These are phyloP conservation scores for Podiceps cristatus DNA, from an alignment of 2,113 vertebrate genomes.

Conservation along the genomic window DNA sequence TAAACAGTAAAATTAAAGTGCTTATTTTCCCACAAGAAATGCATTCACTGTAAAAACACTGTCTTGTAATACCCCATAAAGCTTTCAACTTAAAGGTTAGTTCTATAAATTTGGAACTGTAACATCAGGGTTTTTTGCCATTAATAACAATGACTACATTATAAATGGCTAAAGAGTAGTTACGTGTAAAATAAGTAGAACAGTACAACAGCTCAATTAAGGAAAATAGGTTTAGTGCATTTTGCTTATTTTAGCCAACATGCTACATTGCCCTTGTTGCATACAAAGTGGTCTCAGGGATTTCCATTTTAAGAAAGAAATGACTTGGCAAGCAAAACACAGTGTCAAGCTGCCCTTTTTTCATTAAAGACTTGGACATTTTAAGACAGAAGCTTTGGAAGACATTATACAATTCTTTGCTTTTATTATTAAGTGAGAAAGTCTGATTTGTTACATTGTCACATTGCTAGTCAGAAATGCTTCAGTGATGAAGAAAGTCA, in stretches of 20 bases:
- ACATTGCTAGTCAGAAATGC: slow-evolving; percentile 79
- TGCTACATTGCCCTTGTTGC: slow-evolving; percentile 34
- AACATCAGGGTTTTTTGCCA: background rate
- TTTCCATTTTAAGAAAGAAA: slow-evolving; percentile 58
- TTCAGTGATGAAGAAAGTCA: slow-evolving; percentile 75
- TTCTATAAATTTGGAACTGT: slow-evolving; percentile 52
- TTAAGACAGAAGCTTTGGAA: slow-evolving; percentile 80
- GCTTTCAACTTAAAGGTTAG: slow-evolving; percentile 45
- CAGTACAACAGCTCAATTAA: slow-evolving; percentile 56
- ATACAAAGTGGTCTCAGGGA: slow-evolving; percentile 17
- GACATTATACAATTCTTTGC: slow-evolving; percentile 74
- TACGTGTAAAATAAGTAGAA: slow-evolving; percentile 55
- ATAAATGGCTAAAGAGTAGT: slow-evolving; percentile 58
- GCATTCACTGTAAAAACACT: slow-evolving; percentile 48
- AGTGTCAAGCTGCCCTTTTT: slow-evolving; percentile 60
- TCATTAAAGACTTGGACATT: slow-evolving; percentile 55
- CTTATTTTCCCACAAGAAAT: slow-evolving; percentile 44
- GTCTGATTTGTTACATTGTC: slow-evolving; percentile 78
- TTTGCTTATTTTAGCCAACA: slow-evolving; percentile 70
- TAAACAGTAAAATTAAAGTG: slow-evolving; percentile 73
- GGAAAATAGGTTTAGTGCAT: slow-evolving; percentile 62
- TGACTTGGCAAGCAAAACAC: slow-evolving; percentile 57
- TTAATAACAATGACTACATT: background rate
- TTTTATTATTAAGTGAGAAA: slow-evolving; percentile 79
- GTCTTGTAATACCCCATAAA: slow-evolving; percentile 54